Evolutionary conservation across 2,797 vertebrate species (phyloP).

Genomic region (Rhinophrynus dorsalis): DNA sequence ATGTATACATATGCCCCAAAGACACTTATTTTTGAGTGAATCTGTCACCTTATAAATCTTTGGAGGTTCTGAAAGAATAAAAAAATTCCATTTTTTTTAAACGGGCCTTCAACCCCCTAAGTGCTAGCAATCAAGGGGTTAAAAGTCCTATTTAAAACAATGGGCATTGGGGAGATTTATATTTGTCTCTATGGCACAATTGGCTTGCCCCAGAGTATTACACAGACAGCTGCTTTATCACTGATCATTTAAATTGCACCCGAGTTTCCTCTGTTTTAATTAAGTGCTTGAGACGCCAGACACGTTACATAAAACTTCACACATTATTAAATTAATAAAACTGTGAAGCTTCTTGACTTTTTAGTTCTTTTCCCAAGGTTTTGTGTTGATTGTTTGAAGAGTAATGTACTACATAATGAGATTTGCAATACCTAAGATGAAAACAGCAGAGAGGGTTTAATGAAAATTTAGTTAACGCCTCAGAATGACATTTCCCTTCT

Average conservation of each 20-base stretch:
- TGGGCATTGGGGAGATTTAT: too few relatives aligned
- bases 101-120: background rate
- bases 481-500: slow-evolving; percentile 1
- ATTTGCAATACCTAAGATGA: slow-evolving; percentile 17
- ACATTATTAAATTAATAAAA: slow-evolving; percentile 7
- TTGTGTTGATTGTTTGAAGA: slow-evolving; percentile 4
- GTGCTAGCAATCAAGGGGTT: too few relatives aligned
- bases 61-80: too few relatives aligned
- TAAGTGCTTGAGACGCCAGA: background rate
- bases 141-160: too few relatives aligned
- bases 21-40: too few relatives aligned
- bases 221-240: background rate
- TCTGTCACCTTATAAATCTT: too few relatives aligned
- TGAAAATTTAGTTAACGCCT: slow-evolving; percentile 6
- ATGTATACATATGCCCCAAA: too few relatives aligned
- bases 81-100: too few relatives aligned
- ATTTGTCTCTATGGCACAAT: too few relatives aligned
- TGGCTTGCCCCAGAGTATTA: too few relatives aligned
- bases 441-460: slow-evolving; percentile 9
- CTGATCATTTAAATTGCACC: background rate
- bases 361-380: background rate
- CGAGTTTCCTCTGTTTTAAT: background rate
- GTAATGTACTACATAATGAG: slow-evolving; percentile 8
- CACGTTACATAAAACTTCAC: background rate
- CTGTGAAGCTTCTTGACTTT: background rate